Evolutionary conservation across 37 sponge, comb jelly and placozoan genomes (phyloP), one percentile per base, ranked within the genome.

Genomic region (Mnemiopsis leidyi): DNA sequence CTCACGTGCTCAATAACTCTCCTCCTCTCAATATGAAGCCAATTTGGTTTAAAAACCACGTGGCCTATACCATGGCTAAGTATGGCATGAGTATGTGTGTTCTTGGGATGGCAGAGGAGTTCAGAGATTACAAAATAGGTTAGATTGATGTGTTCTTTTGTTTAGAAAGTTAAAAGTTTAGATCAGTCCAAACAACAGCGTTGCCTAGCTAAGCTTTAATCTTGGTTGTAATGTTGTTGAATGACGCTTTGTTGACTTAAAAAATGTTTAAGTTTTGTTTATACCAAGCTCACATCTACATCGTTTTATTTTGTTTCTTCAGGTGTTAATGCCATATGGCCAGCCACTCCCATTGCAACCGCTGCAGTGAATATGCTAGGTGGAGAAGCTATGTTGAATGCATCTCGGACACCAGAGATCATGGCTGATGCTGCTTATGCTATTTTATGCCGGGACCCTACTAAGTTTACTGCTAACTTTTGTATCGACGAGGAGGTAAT

Each of bases 71-170:
- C 7, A 99, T 99, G 94, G 97, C 99, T 76, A 99, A 99, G 94
- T 99, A 97, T 88, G 97, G 99, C 29, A 99, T 99, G 99, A 97
- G 97, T 23, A 95, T 99, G 97, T 99, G 99, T 96, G 97, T 95
- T 1, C 94, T 99, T 61, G 99, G 97, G 0, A 96, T 96, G 99
- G 95, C 97, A 61, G 95, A 95, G 32, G 99, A 99, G 92, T 94
- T 96, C 38, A 96, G 96, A 68, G 83, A 92, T 32, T 33, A 93
- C 31, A 92, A 71, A 39, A 92, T 92, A 23, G 93, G 73, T 69
- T 16, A 28, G 93, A 48, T 48, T 48, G 13, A 5, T 48, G 61
- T 48, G 61, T 13, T 48, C 61, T 48, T 48, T 48, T 48, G 61
- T 48, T 76, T n/a, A 39, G 25, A 3, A 83, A n/a, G 36, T 29